Percentiles rank a stretch among this genome's conserved stretches.
These are phyloP conservation scores for Poeciliopsis infans DNA, from an alignment of 2,797 vertebrate genomes.

Conservation along the genomic window DNA sequence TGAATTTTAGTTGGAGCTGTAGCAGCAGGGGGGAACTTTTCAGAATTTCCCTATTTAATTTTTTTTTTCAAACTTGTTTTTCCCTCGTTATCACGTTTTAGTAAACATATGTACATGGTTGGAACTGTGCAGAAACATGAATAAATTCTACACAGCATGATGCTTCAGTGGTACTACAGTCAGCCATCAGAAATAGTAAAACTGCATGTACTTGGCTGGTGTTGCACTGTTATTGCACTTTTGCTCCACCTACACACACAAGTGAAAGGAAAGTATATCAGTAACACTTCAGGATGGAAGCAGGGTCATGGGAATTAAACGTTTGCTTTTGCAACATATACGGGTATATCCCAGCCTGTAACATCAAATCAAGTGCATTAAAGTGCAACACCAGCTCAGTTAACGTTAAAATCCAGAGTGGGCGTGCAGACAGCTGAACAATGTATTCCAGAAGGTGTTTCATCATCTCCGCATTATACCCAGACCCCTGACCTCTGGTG, in stretches of 20 bases:
- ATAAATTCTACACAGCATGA: conserved; percentile 7
- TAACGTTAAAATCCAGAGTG: conserved; percentile 27
- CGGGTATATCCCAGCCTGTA: conserved; percentile 10
- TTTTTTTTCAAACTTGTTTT: not conserved
- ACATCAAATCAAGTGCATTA: conserved; percentile 31
- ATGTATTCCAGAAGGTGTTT: conserved; percentile 63
- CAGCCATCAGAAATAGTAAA: conserved; percentile 32
- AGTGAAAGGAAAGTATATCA: conserved; percentile 43
- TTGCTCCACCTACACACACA: conserved; percentile 53
- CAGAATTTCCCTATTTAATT: not conserved
- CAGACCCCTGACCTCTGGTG: conserved; percentile 48
- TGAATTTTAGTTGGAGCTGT: not conserved
- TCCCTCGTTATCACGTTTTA: not conserved
- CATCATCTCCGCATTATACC: conserved; percentile 52
- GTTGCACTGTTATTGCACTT: conserved; percentile 62
- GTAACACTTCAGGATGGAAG: conserved; percentile 45
- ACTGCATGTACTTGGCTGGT: conserved; percentile 35
- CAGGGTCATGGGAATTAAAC: conserved; percentile 33
- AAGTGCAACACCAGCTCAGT: conserved; percentile 21
- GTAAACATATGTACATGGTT: not conserved
- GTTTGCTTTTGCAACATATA: conserved; percentile 33
- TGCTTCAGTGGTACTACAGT: conserved; percentile 40
- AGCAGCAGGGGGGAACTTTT: not conserved
- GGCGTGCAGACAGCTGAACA: conserved; percentile 35
- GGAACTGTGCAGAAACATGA: not conserved